Conservation (phyloP, 1,140 invertebrate species). For the Trichonephila inaurata region DNA sequence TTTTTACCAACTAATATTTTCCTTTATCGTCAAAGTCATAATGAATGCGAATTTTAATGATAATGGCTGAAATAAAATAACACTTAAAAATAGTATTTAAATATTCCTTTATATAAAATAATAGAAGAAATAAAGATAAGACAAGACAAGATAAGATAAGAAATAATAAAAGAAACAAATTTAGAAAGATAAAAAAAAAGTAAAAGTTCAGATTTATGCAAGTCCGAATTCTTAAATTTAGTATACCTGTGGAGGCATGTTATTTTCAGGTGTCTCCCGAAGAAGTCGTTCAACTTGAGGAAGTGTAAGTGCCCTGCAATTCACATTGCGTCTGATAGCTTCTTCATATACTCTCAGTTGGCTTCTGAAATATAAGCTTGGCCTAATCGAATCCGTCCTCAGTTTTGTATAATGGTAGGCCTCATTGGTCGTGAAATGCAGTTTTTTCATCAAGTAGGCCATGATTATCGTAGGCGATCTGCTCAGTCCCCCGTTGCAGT, state of each 20-base stretch:
- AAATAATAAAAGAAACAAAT: no score
- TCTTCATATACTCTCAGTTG: background rate
- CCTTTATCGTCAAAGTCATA: background rate
- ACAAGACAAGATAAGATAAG: no score
- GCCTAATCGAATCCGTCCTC: slow-evolving; percentile 86
- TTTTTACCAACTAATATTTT: no score
- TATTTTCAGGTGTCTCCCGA: no score
- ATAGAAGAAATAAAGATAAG: slow-evolving; percentile 84
- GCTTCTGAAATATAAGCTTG: slow-evolving; percentile 97
- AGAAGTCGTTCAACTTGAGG: no score
- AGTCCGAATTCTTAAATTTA: no score
- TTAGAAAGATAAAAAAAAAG: no score
- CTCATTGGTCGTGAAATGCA: slow-evolving; percentile 90
- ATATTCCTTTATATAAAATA: background rate
- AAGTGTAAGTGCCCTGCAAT: no score
- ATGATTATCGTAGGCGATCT: slow-evolving; percentile 96
- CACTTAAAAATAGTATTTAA: background rate
- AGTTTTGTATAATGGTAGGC: slow-evolving; percentile 84
- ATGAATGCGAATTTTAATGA: background rate
- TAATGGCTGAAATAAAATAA: background rate
- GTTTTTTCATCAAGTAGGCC: slow-evolving; percentile 96
- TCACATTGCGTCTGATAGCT: no score
- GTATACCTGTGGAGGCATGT: no score
- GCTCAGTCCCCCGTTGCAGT: slow-evolving; percentile 97
- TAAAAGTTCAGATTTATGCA: no score